phyloP scores from a whole-genome alignment of 2,888 invertebrate species.

The Drosophila lutescens region DNA sequence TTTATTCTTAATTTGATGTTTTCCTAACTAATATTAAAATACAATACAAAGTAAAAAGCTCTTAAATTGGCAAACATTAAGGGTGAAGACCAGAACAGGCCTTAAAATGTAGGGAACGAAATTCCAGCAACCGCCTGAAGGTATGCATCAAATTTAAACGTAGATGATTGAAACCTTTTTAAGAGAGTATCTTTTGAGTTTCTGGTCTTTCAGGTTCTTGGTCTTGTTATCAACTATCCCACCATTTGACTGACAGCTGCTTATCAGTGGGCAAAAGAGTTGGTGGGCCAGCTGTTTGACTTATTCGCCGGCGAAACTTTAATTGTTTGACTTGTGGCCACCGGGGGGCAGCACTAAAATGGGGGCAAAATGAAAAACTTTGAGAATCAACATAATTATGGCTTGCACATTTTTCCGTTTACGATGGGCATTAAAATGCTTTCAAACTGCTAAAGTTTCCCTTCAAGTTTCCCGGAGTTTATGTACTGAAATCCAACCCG shows the following conservation, averaged over 20 bases:
- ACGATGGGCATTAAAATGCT: constrained; percentile 52
- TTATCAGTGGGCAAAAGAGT: constrained; percentile 13
- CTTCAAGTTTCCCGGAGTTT: constrained; percentile 28
- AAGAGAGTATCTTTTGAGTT: constrained; percentile 1
- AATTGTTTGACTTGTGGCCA: constrained; percentile 45
- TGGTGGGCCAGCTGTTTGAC: constrained; percentile 33
- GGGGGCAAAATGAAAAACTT: constrained; percentile 21
- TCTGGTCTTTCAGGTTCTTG: background rate
- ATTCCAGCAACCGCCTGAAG: constrained; percentile 45
- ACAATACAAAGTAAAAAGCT: background rate
- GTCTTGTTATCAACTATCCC: constrained; percentile 7
- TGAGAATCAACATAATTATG: constrained; percentile 55
- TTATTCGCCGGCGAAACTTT: constrained; percentile 42
- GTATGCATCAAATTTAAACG: constrained; percentile 51
- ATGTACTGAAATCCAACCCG: constrained; percentile 10
- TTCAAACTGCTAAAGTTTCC: constrained; percentile 46
- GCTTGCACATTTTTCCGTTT: constrained; percentile 29
- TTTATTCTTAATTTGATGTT: background rate
- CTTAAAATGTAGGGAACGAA: background rate
- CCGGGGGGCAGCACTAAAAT: constrained; percentile 20
- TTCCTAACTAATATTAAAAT: background rate
- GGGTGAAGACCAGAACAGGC: constrained; percentile 28
- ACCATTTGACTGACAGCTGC: constrained; percentile 29
- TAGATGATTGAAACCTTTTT: constrained; percentile 1
- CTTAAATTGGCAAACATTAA: background rate